phyloP scores from a whole-genome alignment of 1,140 invertebrate genomes.

The Drosophila santomea region DNA sequence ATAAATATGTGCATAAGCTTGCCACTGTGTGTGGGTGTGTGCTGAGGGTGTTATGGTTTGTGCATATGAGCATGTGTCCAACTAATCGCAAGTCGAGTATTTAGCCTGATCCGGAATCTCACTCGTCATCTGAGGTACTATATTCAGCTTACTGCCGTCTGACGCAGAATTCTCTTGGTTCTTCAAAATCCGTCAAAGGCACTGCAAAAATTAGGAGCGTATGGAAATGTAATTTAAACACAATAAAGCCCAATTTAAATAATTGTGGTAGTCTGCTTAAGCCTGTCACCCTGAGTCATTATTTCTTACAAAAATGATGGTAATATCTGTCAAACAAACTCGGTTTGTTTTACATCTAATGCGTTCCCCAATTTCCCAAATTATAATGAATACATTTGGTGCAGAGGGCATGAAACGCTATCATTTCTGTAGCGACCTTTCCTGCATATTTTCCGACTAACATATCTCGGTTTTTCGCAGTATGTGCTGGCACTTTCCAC shows the following conservation, averaged over 20 bases:
- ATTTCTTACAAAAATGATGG: too few species aligned
- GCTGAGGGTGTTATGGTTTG: constrained; percentile 16
- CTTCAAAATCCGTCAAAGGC: not conserved
- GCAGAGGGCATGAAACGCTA: too few species aligned
- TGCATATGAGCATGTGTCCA: constrained; percentile 43
- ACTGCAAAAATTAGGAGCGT: not conserved
- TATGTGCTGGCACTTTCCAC: constrained; percentile 18
- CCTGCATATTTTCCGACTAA: not conserved
- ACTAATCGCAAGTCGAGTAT: constrained; percentile 41
- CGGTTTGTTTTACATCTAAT: too few species aligned
- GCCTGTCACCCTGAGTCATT: too few species aligned
- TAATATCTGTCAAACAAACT: too few species aligned
- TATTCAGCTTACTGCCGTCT: constrained; percentile 31
- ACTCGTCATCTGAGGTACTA: constrained; percentile 11
- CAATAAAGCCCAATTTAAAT: not conserved
- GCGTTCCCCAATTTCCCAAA: too few species aligned
- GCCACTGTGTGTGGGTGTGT: constrained; percentile 16
- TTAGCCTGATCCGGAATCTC: constrained; percentile 15
- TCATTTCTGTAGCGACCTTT: too few species aligned
- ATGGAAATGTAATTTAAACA: too few species aligned
- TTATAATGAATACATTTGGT: too few species aligned
- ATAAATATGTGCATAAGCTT: constrained; percentile 59
- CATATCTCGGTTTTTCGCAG: not conserved
- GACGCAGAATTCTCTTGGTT: constrained; percentile 12
- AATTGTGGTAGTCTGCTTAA: too few species aligned